Evolutionary conservation across 35 echinoderm and acorn worm species (phyloP), one percentile per base, ranked within the genome.

Genomic region (Diadema setosum): DNA sequence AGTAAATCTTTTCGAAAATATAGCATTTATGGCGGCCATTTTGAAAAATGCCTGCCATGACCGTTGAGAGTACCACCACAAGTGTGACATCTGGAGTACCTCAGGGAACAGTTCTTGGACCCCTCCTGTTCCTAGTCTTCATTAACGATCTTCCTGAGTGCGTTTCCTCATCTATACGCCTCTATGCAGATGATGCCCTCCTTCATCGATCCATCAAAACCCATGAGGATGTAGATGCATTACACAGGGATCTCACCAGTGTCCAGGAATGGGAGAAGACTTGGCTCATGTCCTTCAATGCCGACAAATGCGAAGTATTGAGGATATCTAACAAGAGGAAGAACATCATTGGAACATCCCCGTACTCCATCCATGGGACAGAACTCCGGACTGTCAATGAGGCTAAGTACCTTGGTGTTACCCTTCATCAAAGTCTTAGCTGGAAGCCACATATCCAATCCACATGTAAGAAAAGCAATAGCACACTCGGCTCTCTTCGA

Each of bases 141-240:
- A 84, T 85, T 43, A 91, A 91, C 44, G 82, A 91, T 45, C 81
- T 5, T n/a, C 89, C 82, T 12, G 64, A 50, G 6, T 25, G 46
- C 31, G 39, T 87, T 39, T 2, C 67, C 24, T 92, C 84, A 40
- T 70, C 59, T 12, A 82, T 58, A 4, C 4, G 90, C 1, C 81
- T 87, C 17, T 87, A 61, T 81, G 83, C 84, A 9, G 69, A 91
- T 5, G 90, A 91, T 43, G 48, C 50, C 65, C 69, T 87, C 12
- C 6, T 87, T 14, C n/a, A n/a, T n/a, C n/a, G n/a, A n/a, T n/a
- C n/a, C n/a, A n/a, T n/a, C n/a, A n/a, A n/a, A n/a, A n/a, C 49
- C 21, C 5, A 50, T 3, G 31, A 20, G 17, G 89, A 91, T 43
- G 21, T 45, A 36, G 48, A 45, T 5, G 23, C 64, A n/a, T 14